Conservation (phyloP, 2,888 invertebrate genomes). For the Brachylomia viminalis region DNA sequence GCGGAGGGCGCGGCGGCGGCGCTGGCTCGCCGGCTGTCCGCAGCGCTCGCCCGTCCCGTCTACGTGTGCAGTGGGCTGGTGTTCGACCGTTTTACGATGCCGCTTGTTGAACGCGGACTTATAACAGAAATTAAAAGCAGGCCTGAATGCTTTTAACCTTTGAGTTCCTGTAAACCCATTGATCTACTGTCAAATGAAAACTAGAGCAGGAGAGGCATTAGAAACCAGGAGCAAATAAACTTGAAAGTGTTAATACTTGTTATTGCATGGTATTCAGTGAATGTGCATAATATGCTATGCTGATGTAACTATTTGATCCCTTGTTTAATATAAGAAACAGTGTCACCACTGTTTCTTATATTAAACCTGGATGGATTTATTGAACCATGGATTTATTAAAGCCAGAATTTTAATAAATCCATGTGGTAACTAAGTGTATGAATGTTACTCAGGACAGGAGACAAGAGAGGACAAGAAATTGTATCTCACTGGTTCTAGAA, state of each 20-base stretch:
- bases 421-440: background rate
- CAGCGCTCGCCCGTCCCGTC: constrained; percentile 72
- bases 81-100: constrained; percentile 77
- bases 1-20: constrained; percentile 64
- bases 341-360: too few species aligned
- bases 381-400: too few species aligned
- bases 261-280: background rate
- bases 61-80: constrained; percentile 71
- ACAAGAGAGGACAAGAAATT: background rate
- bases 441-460: background rate
- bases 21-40: constrained; percentile 76
- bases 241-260: background rate
- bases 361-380: too few species aligned
- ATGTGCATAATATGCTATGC: background rate
- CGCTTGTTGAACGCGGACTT: constrained; percentile 73
- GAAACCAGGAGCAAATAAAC: too few species aligned
- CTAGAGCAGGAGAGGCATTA: too few species aligned
- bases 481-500: background rate
- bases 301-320: background rate
- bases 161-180: background rate
- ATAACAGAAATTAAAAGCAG: constrained; percentile 76
- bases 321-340: background rate
- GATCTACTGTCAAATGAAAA: background rate
- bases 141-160: constrained; percentile 71
- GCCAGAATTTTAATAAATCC: background rate